Conservation (phyloP, 2,888 invertebrate genomes). For the Eulithis testata region DNA sequence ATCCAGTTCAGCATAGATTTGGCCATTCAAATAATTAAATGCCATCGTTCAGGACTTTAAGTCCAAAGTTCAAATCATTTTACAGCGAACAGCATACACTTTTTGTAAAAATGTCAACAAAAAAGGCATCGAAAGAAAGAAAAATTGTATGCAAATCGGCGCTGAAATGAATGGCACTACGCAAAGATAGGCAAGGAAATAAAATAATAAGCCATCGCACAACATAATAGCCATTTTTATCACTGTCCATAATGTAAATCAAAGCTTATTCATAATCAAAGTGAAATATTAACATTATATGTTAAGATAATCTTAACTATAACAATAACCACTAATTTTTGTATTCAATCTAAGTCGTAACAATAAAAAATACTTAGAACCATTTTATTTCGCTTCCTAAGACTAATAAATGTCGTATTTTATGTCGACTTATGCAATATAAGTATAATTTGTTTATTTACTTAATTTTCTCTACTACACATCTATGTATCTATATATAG, state of each 20-base stretch:
- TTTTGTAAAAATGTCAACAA: slow-evolving; percentile 25
- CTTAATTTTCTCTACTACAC: no score
- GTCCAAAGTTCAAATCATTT: no score
- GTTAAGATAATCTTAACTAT: slow-evolving; percentile 9
- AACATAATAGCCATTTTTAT: not conserved
- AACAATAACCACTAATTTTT: slow-evolving; percentile 2
- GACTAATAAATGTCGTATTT: not conserved
- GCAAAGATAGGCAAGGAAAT: slow-evolving; percentile 35
- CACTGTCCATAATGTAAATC: slow-evolving; percentile 11
- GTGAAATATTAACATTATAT: slow-evolving; percentile 12
- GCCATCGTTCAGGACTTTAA: no score
- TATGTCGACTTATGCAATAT: not conserved
- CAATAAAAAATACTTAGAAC: not conserved
- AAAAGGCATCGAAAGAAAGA: slow-evolving; percentile 55
- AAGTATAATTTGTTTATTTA: not conserved
- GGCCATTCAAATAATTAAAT: no score
- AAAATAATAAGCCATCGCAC: slow-evolving; percentile 4
- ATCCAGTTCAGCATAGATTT: no score
- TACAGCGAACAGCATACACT: no score
- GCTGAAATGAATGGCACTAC: slow-evolving; percentile 47
- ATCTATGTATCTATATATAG: no score
- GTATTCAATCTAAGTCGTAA: not conserved
- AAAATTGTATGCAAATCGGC: slow-evolving; percentile 70
- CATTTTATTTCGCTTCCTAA: not conserved
- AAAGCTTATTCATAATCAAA: slow-evolving; percentile 6